Conservation (phyloP, 2,113 vertebrate species). For the Cercopithecus mona region DNA sequence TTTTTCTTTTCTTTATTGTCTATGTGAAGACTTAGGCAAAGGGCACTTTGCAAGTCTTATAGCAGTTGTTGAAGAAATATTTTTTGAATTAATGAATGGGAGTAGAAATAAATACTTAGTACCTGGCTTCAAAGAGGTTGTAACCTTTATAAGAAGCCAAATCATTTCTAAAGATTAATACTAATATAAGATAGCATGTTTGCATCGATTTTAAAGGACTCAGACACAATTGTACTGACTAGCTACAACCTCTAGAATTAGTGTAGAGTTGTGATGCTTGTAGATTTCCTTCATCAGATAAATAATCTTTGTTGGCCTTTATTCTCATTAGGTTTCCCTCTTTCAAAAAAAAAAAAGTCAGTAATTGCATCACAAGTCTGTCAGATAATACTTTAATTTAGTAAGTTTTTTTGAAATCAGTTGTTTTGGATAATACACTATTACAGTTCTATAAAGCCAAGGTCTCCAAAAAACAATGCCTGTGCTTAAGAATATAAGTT, state of each 20-base stretch:
- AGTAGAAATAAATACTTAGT: background rate
- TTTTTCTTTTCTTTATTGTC: background rate
- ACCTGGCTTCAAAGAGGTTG: background rate
- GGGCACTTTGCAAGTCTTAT: background rate
- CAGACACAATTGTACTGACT: background rate
- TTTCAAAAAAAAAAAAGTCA: background rate
- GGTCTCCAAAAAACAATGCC: background rate
- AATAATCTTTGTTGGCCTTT: constrained; percentile 17
- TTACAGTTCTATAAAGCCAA: background rate
- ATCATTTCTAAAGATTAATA: constrained; percentile 10
- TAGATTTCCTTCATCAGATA: background rate
- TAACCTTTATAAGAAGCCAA: background rate
- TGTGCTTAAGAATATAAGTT: constrained; percentile 13
- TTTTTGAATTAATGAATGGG: constrained; percentile 17
- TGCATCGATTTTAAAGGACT: background rate
- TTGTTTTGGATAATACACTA: background rate
- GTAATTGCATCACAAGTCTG: background rate
- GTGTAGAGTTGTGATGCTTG: background rate
- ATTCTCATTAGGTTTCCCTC: background rate
- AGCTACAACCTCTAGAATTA: background rate
- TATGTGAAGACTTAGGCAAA: background rate
- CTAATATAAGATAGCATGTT: background rate
- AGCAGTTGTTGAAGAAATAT: background rate
- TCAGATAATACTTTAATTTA: constrained; percentile 19
- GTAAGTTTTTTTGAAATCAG: constrained; percentile 1